Evolutionary conservation across 30 jellyfish, hydroid and myxozoan species (phyloP).

Genomic region (Cassiopea xamachana): DNA sequence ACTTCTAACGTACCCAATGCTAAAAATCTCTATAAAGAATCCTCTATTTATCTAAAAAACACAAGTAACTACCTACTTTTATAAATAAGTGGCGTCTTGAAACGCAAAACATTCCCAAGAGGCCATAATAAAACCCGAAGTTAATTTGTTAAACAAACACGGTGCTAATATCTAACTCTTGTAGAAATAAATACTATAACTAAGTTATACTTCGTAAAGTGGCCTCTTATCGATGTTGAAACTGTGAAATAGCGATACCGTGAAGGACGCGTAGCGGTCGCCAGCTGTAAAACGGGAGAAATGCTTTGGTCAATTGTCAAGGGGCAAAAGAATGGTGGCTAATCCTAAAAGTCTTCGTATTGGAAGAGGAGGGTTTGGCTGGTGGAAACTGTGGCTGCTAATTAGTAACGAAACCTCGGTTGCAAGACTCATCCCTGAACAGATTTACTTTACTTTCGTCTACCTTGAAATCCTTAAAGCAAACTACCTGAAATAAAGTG

Average conservation of each 20-base stretch:
- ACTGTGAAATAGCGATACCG: conserved; percentile 1
- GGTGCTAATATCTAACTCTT: conserved; percentile 15
- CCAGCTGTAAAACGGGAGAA: too few relatives aligned
- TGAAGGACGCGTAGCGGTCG: too few relatives aligned
- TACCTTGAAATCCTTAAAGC: conserved; percentile 3
- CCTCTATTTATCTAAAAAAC: conserved; percentile 33
- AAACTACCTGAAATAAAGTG: background rate
- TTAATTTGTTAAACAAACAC: conserved; percentile 33
- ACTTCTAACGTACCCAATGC: conserved; percentile 33
- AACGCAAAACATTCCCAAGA: conserved; percentile 29
- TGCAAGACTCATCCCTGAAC: too few relatives aligned
- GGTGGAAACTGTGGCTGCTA: too few relatives aligned
- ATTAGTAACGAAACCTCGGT: too few relatives aligned
- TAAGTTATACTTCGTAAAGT: background rate
- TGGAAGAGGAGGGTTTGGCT: too few relatives aligned
- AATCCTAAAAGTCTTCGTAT: too few relatives aligned
- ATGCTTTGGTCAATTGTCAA: too few relatives aligned
- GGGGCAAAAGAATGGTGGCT: too few relatives aligned
- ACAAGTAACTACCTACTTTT: conserved; percentile 13
- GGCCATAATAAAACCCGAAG: conserved; percentile 42
- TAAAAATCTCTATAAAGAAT: background rate
- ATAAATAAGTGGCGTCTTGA: conserved; percentile 46
- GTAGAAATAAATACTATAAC: conserved; percentile 49
- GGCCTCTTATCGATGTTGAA: background rate
- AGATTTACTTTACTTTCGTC: too few relatives aligned